Evolutionary conservation across 2,888 invertebrate species (phyloP), one percentile per base, ranked within the genome.

Genomic region (Pherbina coryleti): DNA sequence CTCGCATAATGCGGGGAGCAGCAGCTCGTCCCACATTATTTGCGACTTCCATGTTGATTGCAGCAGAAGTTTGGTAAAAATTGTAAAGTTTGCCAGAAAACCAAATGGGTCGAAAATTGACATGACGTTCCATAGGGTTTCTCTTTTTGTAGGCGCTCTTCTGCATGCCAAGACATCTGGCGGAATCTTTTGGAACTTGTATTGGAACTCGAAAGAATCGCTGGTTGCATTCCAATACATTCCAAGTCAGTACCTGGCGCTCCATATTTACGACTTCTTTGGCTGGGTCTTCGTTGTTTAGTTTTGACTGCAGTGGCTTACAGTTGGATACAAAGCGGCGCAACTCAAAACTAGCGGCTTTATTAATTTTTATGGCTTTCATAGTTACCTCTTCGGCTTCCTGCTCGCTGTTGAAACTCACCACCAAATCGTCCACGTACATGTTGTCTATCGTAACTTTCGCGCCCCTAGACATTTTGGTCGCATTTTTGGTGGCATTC

Each of bases 381-480:
- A 7, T n/a, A 5, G 22, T 19, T 4, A 60, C 11, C 11, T 60
- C 22, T 9, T 19, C 83, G 7, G 87, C 80, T 64, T 80, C 85
- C 17, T 85, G 83, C 22, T 84, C 84, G 73, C 83, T 83, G 7
- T 83, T 81, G 37, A 81, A 78, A 19, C 78, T 79, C 5, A 82
- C 69, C 9, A 82, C 83, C 3, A 81, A 71, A 31, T 80, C 80
- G 14, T 83, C 82, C 1, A 79, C 79, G n/a, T 80, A 78, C 49
- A 78, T 51, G 76, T 83, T 31, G 69, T 71, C 51, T 75, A 70
- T 70, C 80, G 81, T 17, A 69, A 81, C 49, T 49, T 31, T 8
- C 34, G 75, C 11, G 81, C 81, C 79, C 71, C 66, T 31, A 79
- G 83, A 74, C 78, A 78, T 67, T n/a, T n/a, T n/a, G n/a, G n/a